These are phyloP conservation scores for Sarcophaga carnaria DNA, from an alignment of 2,888 invertebrate species.

Conservation along the genomic window DNA sequence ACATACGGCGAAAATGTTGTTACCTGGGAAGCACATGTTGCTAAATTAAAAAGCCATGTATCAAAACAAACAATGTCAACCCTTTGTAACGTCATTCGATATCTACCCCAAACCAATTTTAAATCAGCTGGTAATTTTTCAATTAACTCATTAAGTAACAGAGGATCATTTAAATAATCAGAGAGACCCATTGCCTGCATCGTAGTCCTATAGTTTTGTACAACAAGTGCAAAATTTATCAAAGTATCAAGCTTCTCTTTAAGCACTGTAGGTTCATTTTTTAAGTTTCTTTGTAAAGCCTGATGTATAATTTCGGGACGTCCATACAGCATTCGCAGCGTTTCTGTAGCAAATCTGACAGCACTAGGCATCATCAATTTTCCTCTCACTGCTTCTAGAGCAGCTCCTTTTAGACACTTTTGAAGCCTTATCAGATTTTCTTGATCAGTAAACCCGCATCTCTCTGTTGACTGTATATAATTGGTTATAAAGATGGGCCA, in stretches of 20 bases:
- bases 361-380: constrained; percentile 47
- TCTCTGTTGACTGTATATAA: constrained; percentile 42
- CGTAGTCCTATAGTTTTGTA: constrained; percentile 23
- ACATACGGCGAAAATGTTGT: not conserved
- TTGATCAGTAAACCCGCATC: constrained; percentile 57
- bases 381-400: constrained; percentile 34
- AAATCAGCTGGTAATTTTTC: too few relatives aligned
- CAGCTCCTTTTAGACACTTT: constrained; percentile 36
- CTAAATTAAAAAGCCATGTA: constrained; percentile 16
- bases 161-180: too few relatives aligned
- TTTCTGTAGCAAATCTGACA: constrained; percentile 47
- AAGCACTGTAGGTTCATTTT: constrained; percentile 31
- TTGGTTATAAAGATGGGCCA: constrained; percentile 49
- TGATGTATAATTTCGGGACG: constrained; percentile 59
- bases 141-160: too few relatives aligned
- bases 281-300: constrained; percentile 26
- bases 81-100: not conserved
- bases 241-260: constrained; percentile 50
- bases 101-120: not conserved
- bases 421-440: constrained; percentile 37
- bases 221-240: constrained; percentile 29
- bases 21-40: constrained; percentile 17
- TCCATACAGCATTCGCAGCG: constrained; percentile 59
- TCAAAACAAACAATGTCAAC: not conserved
- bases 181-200: constrained; percentile 2